Percentiles rank a stretch among this genome's conserved stretches.
Evolutionary conservation across 2,888 invertebrate genomes (phyloP).

Genomic region (Drosophila testacea): DNA sequence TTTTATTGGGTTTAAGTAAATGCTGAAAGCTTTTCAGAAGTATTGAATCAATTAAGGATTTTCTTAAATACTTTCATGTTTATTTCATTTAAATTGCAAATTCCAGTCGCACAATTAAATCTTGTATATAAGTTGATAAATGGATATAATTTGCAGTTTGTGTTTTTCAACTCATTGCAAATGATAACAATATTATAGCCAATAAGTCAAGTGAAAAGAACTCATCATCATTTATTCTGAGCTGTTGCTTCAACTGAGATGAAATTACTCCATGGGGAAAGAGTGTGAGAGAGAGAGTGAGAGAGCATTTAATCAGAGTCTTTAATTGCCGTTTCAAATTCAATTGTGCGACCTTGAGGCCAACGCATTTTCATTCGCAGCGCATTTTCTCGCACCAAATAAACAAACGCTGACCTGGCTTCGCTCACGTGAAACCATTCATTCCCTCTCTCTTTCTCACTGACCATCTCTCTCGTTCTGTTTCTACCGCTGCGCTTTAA

Average conservation of each 20-base stretch:
- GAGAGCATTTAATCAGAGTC: constrained; percentile 36
- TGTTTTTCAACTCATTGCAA: constrained; percentile 7
- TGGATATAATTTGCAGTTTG: constrained; percentile 5
- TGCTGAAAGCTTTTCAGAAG: background rate
- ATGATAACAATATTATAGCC: constrained; percentile 20
- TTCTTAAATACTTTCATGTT: background rate
- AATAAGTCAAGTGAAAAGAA: constrained; percentile 45
- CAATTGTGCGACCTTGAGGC: constrained; percentile 60
- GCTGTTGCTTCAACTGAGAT: constrained; percentile 29
- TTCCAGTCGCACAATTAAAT: background rate
- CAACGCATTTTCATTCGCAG: constrained; percentile 44
- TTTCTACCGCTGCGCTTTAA: constrained; percentile 64
- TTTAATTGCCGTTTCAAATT: constrained; percentile 61
- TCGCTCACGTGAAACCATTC: constrained; percentile 49
- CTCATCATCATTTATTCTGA: constrained; percentile 44
- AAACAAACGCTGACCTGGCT: constrained; percentile 59
- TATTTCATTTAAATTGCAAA: too few relatives aligned
- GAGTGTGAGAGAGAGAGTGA: background rate
- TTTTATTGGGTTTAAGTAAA: too few relatives aligned
- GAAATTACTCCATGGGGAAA: constrained; percentile 1
- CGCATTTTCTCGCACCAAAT: constrained; percentile 33
- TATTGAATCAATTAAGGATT: background rate
- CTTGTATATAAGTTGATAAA: constrained; percentile 13
- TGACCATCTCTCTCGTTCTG: background rate
- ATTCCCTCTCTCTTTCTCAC: background rate